These are phyloP conservation scores for Harpagus bidentatus DNA, from an alignment of 2,113 vertebrate species.

Conservation along the genomic window DNA sequence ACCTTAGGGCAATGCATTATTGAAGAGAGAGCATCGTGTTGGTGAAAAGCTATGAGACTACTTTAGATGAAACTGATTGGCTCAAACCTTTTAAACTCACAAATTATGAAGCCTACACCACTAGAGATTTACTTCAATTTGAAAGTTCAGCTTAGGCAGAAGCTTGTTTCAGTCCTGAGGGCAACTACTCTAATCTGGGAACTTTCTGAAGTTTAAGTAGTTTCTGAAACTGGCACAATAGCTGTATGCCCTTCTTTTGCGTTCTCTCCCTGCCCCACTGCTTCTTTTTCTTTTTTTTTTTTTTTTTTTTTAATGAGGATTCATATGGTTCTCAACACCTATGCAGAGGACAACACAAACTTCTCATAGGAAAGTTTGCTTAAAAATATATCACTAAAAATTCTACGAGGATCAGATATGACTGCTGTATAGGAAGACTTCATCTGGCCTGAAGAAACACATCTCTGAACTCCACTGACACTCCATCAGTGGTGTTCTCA, in stretches of 20 bases:
- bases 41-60: neutral
- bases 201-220: neutral
- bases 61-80: neutral
- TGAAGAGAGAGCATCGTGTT: accelerated
- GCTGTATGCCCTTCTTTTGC: neutral
- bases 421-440: neutral
- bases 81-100: neutral
- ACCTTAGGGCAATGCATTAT: neutral
- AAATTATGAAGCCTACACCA: neutral
- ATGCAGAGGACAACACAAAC: accelerated
- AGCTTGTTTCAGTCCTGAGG: neutral
- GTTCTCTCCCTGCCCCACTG: accelerated
- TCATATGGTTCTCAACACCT: neutral
- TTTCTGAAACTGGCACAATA: neutral
- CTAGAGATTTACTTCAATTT: neutral
- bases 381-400: neutral
- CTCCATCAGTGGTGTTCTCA: neutral
- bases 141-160: neutral
- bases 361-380: neutral
- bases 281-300: neutral
- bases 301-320: neutral
- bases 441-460: neutral
- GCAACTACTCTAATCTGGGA: neutral
- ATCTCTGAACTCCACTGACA: neutral
- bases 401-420: accelerated